phyloP scores from a whole-genome alignment of 2,113 vertebrate species.

The Phylloscopus trochilus region DNA sequence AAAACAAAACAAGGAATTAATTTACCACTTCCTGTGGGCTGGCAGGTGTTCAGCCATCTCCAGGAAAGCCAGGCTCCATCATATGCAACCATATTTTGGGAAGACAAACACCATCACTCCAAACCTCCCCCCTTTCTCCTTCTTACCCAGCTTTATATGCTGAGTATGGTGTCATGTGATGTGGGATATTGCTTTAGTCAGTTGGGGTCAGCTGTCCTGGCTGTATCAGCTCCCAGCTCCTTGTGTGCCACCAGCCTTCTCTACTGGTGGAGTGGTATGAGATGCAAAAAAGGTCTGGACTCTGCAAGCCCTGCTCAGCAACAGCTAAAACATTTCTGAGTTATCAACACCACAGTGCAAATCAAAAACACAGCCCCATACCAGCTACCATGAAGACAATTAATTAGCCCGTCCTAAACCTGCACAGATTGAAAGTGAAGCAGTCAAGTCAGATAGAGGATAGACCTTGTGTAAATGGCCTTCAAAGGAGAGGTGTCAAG shows the following conservation, averaged over 20 bases:
- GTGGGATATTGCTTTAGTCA: not conserved
- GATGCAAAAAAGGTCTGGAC: not conserved
- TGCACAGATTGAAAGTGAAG: not conserved
- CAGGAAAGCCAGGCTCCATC: not conserved
- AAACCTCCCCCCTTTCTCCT: not conserved
- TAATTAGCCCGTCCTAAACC: not conserved
- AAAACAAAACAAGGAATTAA: not conserved
- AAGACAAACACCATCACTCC: not conserved
- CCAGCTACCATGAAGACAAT: not conserved
- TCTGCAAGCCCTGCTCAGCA: not conserved
- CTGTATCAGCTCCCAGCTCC: fast-evolving
- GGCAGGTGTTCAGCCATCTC: not conserved
- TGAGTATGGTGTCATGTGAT: fast-evolving
- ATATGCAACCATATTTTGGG: fast-evolving
- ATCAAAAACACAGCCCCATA: not conserved
- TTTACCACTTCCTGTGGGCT: not conserved
- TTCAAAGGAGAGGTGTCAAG: not conserved
- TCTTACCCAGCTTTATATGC: not conserved
- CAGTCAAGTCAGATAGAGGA: too few species aligned
- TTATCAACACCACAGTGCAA: not conserved
- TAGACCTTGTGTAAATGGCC: not conserved
- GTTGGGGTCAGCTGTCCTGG: not conserved
- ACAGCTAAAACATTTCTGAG: not conserved
- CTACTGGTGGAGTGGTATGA: fast-evolving
- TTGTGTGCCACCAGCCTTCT: not conserved